Evolutionary conservation across 35 echinoderm and acorn worm species (phyloP), one percentile per base, ranked within the genome.

Genomic region (Ophiothrix spiculata): DNA sequence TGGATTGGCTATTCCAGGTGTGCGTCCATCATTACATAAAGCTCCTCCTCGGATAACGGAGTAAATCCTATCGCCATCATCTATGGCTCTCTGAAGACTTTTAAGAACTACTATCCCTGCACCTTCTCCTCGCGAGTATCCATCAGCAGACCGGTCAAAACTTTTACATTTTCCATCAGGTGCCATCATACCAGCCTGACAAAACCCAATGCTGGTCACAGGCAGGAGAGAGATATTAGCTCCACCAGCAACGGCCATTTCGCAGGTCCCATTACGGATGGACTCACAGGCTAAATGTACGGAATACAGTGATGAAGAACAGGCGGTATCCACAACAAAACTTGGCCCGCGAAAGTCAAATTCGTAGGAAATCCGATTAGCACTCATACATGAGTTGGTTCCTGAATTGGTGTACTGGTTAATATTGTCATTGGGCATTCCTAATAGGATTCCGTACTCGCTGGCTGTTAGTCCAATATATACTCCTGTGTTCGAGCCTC

Each of bases 371-470:
- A 98, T 88, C 17, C 95, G 79, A 77, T 98, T 98, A 19, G 95
- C 86, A 33, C 88, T 83, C 96, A 94, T 94, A 38, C 92, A 94
- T 17, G 89, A 84, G 81, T 94, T 99, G 32, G 88, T 91, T 0
- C 92, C 92, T 0, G 92, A 94, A 80, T 99, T 99, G n/a, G 92
- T 99, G 84, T 99, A 99, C 74, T 99, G 96, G 46, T 91, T 94
- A 49, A 99, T 92, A 41, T 99, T 98, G 64, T 90, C 92, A 42
- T 89, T 91, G 0, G 96, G 92, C 86, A 91, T 90, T 32, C 85
- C 87, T 14, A 93, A 39, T 0, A 94, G 81, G 56, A 91, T 82
- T 4, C 89, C 91, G 32, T 98, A 98, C 56, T 98, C 95, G 75
- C 40, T 28, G 1, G 84, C 84, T 33, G 84, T 86, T 10, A 86